A percentile compares a stretch with the other conserved stretches of the same genome.
phyloP scores from a whole-genome alignment of 37 sponge, comb jelly and placozoan genomes.

The Diacarnus erythraeanus region DNA sequence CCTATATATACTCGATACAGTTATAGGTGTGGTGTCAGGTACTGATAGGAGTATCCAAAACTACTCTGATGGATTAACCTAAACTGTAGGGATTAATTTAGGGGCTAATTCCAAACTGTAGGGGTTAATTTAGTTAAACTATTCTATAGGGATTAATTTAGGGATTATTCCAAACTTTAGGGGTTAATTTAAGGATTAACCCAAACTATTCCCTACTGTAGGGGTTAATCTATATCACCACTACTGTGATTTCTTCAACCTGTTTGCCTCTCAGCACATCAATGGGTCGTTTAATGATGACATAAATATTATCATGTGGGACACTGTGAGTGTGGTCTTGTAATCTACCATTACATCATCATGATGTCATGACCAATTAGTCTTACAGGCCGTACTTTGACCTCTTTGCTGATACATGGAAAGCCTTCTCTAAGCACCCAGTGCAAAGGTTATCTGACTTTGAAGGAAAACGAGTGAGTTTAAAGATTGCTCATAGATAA shows the following conservation, averaged over 20 bases:
- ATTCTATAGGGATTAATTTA: too few relatives aligned
- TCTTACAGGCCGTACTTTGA: slow-evolving; percentile 35
- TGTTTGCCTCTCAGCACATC: slow-evolving; percentile 89
- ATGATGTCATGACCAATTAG: background rate
- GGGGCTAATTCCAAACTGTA: too few relatives aligned
- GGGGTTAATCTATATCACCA: slow-evolving; percentile 93
- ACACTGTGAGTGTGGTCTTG: slow-evolving; percentile 67
- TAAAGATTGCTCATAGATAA: background rate
- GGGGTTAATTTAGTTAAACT: too few relatives aligned
- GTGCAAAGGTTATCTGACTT: slow-evolving; percentile 67
- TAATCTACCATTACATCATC: background rate
- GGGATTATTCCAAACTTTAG: too few relatives aligned
- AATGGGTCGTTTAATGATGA: slow-evolving; percentile 88
- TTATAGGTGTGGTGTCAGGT: too few relatives aligned
- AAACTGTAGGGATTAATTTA: too few relatives aligned
- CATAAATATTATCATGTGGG: slow-evolving; percentile 82
- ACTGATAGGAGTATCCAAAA: too few relatives aligned
- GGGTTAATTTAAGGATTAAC: background rate
- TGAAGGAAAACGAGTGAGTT: slow-evolving; percentile 73
- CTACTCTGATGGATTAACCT: too few relatives aligned
- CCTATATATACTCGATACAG: too few relatives aligned
- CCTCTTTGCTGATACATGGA: slow-evolving; percentile 80
- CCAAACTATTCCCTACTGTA: background rate
- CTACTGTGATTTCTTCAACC: slow-evolving; percentile 92
- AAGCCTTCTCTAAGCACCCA: slow-evolving; percentile 68